Evolutionary conservation across 2,797 vertebrate species (phyloP), one percentile per base, ranked within the genome.

Genomic region (Sparus aurata): DNA sequence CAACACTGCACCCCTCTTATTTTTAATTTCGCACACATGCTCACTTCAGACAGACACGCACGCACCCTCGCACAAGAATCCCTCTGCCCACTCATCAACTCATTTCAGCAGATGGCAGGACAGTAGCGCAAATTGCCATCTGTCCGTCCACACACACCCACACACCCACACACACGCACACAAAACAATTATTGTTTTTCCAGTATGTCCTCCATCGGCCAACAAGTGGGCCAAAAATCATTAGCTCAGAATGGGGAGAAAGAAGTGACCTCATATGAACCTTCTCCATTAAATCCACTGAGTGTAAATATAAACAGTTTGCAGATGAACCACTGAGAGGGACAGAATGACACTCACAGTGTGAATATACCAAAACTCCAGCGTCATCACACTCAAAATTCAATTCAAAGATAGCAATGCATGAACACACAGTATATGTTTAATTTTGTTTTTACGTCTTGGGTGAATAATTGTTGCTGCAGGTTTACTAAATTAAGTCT

Each of bases 31-130:
- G 18, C 69, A 65, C 53, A 69, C 76, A 87, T 53, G 64, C 50
- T 46, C 1, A 67, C 53, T 69, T 63, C 49, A 80, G 50, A 73
- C 45, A 46, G 20, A 75, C 12, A 54, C 63, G 61, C 38, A 62
- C 60, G 52, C 63, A 47, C 59, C 20, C 54, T 72, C 41, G 9
- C 70, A 71, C 11, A 71, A 43, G 38, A 80, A 79, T 73, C 71
- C 70, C 71, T 68, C 54, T 7, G 5, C 68, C 60, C 23, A 67
- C 43, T 73, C 71, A 34, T 66, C 41, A 17, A 61, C 65, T 77
- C 16, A 10, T 70, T 78, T 75, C 62, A 84, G 81, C 90, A 91
- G 89, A 93, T 89, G 90, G 82, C 76, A 77, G 52, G 46, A 74
- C 72, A 72, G 68, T 66, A 73, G 79, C 49, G 62, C 70, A 83